Evolutionary conservation across 2,797 vertebrate species (phyloP), one percentile per base, ranked within the genome.

Genomic region (Sebastes elongatus): DNA sequence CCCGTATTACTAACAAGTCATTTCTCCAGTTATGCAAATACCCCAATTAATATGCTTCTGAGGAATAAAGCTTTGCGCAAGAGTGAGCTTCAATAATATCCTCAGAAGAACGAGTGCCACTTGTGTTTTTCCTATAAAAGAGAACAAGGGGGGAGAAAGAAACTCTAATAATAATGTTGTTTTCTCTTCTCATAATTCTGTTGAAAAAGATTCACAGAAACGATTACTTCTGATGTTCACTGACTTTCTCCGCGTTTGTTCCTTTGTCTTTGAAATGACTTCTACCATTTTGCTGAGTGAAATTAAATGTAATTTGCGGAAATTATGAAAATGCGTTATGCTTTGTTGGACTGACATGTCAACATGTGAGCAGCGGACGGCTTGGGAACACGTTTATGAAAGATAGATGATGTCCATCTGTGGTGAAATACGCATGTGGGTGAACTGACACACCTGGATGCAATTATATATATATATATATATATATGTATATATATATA

Each of bases 11-110:
- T 56, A 33, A 86, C 81, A 83, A 74, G 80, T 81, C 7, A 78
- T 83, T 75, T 83, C 68, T 78, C 67, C 35, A 67, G 76, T 61
- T 86, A 90, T 90, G 90, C 87, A 92, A 92, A 91, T 91, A 33
- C 35, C 57, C 78, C 65, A 89, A 83, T 90, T 87, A 88, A 88
- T 87, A 78, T 90, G 70, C 82, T 81, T 84, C 56, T 68, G 73
- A 27, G 69, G 78, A 86, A 82, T 71, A 32, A 65, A 30, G 53
- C 71, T 80, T 71, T 78, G 55, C 76, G 13, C 79, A 83, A 71
- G 80, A 82, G 53, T 80, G 64, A 86, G 78, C 71, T 46, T 71
- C 60, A 52, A 32, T 59, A 56, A 82, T n/a, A 56, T 74, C 62
- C 23, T 84, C 73, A 73, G 64, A 81, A 76, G 70, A 87, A 74